Evolutionary conservation across 2,888 invertebrate species (phyloP).

Genomic region (Eupithecia pulchellata): DNA sequence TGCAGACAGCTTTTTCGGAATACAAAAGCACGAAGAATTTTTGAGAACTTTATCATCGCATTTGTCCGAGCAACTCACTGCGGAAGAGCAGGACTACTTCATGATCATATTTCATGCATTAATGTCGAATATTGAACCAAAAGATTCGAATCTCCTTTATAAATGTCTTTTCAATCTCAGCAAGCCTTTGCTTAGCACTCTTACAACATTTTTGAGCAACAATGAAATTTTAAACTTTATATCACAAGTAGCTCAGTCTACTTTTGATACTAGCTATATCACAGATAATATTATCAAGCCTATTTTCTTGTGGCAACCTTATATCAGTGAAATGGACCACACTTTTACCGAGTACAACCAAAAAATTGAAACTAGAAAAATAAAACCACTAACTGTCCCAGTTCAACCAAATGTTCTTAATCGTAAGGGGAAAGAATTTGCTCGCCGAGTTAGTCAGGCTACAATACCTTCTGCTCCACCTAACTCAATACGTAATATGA

Average conservation of each 20-base stretch:
- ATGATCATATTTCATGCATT: constrained; percentile 69
- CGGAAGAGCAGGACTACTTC: constrained; percentile 70
- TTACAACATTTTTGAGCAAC: constrained; percentile 74
- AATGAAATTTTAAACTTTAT: constrained; percentile 76
- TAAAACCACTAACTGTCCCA: constrained; percentile 68
- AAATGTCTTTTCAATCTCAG: constrained; percentile 77
- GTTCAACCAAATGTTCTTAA: constrained; percentile 68
- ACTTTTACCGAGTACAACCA: constrained; percentile 67
- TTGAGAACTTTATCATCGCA: constrained; percentile 60
- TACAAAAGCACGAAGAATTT: constrained; percentile 68
- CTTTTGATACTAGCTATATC: constrained; percentile 81
- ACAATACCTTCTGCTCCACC: constrained; percentile 60
- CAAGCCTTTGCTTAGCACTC: constrained; percentile 63
- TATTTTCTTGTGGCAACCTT: constrained; percentile 78
- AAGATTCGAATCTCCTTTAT: constrained; percentile 65
- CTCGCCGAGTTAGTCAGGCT: constrained; percentile 24
- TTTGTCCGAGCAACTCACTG: constrained; percentile 62
- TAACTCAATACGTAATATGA: constrained; percentile 54
- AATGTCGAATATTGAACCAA: constrained; percentile 66
- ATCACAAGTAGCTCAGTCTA: constrained; percentile 74
- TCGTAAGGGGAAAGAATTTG: constrained; percentile 56
- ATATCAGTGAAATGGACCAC: constrained; percentile 73
- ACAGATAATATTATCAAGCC: constrained; percentile 80
- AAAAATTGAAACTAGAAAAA: constrained; percentile 62
- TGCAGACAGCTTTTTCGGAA: constrained; percentile 69